Conservation (phyloP, 2,113 vertebrate genomes). For the Macroglossus sobrinus region DNA sequence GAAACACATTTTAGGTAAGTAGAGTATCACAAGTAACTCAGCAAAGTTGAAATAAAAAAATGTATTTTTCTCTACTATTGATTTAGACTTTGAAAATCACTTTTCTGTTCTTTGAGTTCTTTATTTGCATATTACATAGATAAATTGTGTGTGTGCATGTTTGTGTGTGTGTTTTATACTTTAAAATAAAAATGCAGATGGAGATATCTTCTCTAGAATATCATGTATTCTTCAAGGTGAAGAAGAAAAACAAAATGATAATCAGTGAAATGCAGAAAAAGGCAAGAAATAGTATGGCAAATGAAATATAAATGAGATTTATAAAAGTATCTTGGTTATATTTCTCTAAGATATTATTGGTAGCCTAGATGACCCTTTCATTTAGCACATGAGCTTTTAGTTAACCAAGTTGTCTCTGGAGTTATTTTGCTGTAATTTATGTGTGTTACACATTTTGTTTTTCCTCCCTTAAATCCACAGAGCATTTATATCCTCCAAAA, state of each 20-base stretch:
- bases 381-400: neutral
- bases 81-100: neutral
- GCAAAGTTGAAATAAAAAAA: neutral
- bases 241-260: slow-evolving; percentile 40
- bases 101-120: neutral
- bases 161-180: neutral
- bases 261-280: slow-evolving; percentile 23
- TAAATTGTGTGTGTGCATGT: neutral
- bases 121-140: neutral
- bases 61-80: neutral
- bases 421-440: slow-evolving; percentile 5
- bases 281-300: slow-evolving; percentile 13
- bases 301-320: slow-evolving; percentile 45
- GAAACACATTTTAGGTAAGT: neutral
- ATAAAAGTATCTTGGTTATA: slow-evolving; percentile 43
- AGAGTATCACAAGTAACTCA: neutral
- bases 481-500: slow-evolving; percentile 23
- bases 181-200: neutral
- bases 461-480: neutral
- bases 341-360: slow-evolving; percentile 48
- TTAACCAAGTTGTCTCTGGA: slow-evolving; percentile 5
- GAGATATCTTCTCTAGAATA: neutral
- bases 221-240: slow-evolving; percentile 41
- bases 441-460: neutral
- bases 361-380: neutral